phyloP scores from a whole-genome alignment of 2,113 vertebrate genomes.

The Picathartes gymnocephalus region DNA sequence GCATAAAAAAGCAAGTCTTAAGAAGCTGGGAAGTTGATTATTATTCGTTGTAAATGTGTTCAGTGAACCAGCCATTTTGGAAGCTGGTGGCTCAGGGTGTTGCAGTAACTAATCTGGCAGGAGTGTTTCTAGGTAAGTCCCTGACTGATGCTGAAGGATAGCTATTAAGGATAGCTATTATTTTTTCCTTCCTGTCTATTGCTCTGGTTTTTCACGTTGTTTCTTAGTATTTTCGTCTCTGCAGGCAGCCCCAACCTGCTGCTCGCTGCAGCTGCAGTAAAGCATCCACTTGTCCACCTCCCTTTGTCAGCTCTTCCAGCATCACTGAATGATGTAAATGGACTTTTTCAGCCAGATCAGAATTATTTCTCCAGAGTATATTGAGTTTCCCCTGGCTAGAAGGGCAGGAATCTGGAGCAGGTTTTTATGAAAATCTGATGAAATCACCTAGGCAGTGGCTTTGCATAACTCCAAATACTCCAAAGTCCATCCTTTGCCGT shows the following conservation, averaged over 20 bases:
- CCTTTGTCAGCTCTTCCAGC: not conserved
- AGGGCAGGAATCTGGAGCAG: not conserved
- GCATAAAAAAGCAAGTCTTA: not conserved
- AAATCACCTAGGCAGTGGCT: not conserved
- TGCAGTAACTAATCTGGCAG: not conserved
- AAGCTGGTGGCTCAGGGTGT: not conserved
- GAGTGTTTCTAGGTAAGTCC: not conserved
- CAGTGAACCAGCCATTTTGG: not conserved
- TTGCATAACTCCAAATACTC: not conserved
- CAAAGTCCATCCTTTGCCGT: rapidly evolving
- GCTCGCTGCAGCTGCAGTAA: not conserved
- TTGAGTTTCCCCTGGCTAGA: not conserved
- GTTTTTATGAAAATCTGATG: not conserved
- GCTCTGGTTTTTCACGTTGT: not conserved
- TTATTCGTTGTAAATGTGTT: not conserved
- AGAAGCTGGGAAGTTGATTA: not conserved
- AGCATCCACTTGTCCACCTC: not conserved
- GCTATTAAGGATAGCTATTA: not conserved
- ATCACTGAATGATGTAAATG: not conserved
- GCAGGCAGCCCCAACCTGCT: not conserved
- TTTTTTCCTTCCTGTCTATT: not conserved
- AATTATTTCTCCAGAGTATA: not conserved
- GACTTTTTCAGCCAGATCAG: not conserved
- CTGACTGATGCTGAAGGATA: not conserved
- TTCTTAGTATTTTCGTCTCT: not conserved